Evolutionary conservation across 2,888 invertebrate genomes (phyloP).

Genomic region (Fissipunctia ypsillon): DNA sequence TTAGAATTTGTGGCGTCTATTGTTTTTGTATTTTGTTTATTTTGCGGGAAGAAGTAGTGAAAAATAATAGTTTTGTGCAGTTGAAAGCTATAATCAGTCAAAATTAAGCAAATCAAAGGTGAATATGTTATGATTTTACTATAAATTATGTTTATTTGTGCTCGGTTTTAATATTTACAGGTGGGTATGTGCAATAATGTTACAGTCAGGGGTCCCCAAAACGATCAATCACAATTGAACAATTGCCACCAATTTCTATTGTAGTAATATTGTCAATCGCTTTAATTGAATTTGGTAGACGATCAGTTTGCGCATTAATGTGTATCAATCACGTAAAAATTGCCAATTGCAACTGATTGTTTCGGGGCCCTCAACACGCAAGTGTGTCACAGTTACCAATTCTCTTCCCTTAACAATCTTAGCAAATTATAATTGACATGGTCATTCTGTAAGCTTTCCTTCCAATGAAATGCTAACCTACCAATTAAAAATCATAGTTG

Average conservation of each 20-base stretch:
- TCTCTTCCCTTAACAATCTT: background rate
- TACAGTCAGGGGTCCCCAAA: too few relatives aligned
- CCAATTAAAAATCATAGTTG: background rate
- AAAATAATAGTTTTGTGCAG: slow-evolving; percentile 24
- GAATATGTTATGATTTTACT: slow-evolving; percentile 61
- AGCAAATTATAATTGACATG: background rate
- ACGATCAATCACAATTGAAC: too few relatives aligned
- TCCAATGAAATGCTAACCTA: background rate
- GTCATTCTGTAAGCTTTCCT: background rate
- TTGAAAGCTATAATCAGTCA: slow-evolving; percentile 68
- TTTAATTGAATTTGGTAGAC: too few relatives aligned
- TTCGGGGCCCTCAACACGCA: too few relatives aligned
- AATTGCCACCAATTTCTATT: too few relatives aligned
- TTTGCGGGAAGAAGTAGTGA: slow-evolving; percentile 25
- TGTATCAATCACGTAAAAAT: too few relatives aligned
- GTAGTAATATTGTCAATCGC: too few relatives aligned
- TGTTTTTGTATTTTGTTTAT: slow-evolving; percentile 8
- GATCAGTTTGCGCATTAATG: too few relatives aligned
- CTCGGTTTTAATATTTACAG: background rate
- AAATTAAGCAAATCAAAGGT: slow-evolving; percentile 85
- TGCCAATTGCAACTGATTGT: too few relatives aligned
- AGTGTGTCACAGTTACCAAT: background rate
- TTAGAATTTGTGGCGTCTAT: slow-evolving; percentile 5
- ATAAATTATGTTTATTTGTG: background rate
- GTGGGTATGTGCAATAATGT: background rate